A percentile compares a stretch with the other conserved stretches of the same genome.
Conservation (phyloP, 2,113 vertebrate species). For the Triplophysa siluroides region DNA sequence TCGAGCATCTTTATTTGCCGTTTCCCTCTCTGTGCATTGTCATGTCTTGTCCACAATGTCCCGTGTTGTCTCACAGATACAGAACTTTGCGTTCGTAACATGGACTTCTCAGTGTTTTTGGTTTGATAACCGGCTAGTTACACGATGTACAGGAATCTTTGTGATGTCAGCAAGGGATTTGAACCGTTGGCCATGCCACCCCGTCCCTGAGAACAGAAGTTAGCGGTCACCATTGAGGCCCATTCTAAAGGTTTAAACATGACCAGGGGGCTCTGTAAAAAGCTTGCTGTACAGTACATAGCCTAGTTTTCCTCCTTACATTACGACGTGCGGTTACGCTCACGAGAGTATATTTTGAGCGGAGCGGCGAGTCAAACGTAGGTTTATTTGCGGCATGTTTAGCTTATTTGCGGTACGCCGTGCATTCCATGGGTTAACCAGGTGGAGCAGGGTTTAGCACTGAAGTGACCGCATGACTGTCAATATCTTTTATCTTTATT, state of each 20-base stretch:
- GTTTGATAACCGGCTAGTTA: not conserved
- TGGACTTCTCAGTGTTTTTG: not conserved
- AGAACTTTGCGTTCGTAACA: slow-evolving; percentile 11
- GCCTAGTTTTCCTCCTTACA: slow-evolving; percentile 36
- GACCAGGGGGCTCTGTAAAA: not conserved
- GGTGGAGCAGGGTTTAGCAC: not conserved
- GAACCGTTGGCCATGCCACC: not conserved
- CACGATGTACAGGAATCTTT: slow-evolving; percentile 1
- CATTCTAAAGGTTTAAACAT: not conserved
- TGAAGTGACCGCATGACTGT: not conserved
- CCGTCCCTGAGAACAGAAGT: not conserved
- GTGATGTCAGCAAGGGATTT: not conserved
- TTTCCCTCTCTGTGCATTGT: not conserved
- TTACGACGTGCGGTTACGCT: slow-evolving; percentile 51
- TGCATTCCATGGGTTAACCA: not conserved
- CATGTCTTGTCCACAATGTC: not conserved
- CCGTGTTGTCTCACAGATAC: not conserved
- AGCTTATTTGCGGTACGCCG: not conserved
- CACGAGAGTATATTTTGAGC: slow-evolving; percentile 43
- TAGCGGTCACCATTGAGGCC: not conserved
- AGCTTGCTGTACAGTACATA: slow-evolving; percentile 22
- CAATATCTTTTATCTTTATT: not conserved
- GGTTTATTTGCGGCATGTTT: slow-evolving; percentile 35
- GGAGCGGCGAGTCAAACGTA: slow-evolving; percentile 56
- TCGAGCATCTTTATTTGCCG: not conserved